These are phyloP conservation scores for Pseudorasbora parva DNA, from an alignment of 2,113 vertebrate species.

Conservation along the genomic window DNA sequence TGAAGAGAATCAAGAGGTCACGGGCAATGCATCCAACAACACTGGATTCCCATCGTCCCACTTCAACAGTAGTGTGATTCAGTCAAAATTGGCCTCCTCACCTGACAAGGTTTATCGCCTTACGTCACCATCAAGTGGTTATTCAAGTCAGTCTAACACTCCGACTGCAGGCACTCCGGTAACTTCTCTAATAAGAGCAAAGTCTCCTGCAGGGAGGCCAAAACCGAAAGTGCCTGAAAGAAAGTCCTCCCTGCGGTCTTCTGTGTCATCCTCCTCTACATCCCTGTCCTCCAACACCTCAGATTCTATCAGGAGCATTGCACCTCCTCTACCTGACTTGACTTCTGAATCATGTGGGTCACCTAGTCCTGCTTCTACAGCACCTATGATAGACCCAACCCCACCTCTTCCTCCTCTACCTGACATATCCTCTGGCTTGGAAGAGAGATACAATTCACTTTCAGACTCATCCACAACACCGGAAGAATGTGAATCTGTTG, in stretches of 20 bases:
- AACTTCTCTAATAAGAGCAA: constrained; percentile 76
- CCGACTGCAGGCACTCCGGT: constrained; percentile 86
- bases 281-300: constrained; percentile 88
- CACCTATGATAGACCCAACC: constrained; percentile 48
- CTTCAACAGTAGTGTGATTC: constrained; percentile 20
- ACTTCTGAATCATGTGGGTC: constrained; percentile 37
- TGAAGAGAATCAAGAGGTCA: constrained; percentile 62
- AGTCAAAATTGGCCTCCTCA: constrained; percentile 59
- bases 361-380: not conserved
- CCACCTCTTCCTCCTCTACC: constrained; percentile 51
- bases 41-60: constrained; percentile 57
- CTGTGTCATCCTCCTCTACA: constrained; percentile 84
- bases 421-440: constrained; percentile 6
- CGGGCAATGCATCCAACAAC: constrained; percentile 55
- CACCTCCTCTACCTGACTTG: constrained; percentile 43
- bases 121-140: constrained; percentile 89
- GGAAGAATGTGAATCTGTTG: constrained; percentile 23
- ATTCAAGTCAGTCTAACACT: constrained; percentile 93
- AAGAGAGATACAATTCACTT: constrained; percentile 18
- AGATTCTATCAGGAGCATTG: constrained; percentile 69
- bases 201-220: constrained; percentile 74
- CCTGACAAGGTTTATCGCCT: constrained; percentile 80
- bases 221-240: constrained; percentile 92
- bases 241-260: constrained; percentile 87
- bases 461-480: not conserved